Evolutionary conservation across 2,113 vertebrate genomes (phyloP).

Genomic region (Amblyopsis rosae): DNA sequence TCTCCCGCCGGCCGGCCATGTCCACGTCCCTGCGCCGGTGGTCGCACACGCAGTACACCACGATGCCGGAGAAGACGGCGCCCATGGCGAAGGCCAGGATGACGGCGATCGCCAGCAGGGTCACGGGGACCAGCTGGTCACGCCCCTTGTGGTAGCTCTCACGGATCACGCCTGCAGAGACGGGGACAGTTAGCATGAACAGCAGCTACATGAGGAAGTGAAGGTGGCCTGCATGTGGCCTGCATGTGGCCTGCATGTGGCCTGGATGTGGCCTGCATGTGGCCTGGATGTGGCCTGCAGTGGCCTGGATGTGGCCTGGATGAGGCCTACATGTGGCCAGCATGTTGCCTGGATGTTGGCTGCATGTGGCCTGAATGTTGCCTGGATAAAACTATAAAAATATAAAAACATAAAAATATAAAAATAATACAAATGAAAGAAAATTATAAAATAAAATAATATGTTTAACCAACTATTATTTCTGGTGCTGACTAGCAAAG

Average conservation of each 20-base stretch:
- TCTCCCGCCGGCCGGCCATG: constrained; percentile 85
- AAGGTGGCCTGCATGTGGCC: background rate
- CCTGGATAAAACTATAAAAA: too few relatives aligned
- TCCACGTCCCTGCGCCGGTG: constrained; percentile 89
- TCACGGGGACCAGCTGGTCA: constrained; percentile 94
- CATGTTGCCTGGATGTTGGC: background rate
- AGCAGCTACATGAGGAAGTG: background rate
- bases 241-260: background rate
- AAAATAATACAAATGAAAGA: too few relatives aligned
- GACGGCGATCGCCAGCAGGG: constrained; percentile 92
- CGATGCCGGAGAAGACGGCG: constrained; percentile 92
- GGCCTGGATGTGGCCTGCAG: too few relatives aligned
- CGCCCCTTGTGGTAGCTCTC: constrained; percentile 96
- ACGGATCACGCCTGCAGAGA: constrained; percentile 91
- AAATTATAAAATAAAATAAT: too few relatives aligned
- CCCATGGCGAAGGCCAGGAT: constrained; percentile 97
- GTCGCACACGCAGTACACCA: constrained; percentile 96
- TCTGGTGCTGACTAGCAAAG: too few relatives aligned
- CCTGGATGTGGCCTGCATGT: background rate
- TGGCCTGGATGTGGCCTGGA: background rate
- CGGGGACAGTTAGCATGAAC: constrained; percentile 41
- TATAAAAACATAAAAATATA: too few relatives aligned
- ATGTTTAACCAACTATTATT: too few relatives aligned
- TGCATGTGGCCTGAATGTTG: background rate
- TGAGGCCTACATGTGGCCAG: background rate